Conservation (phyloP, 2,888 invertebrate genomes). For the Lymantria dispar region DNA sequence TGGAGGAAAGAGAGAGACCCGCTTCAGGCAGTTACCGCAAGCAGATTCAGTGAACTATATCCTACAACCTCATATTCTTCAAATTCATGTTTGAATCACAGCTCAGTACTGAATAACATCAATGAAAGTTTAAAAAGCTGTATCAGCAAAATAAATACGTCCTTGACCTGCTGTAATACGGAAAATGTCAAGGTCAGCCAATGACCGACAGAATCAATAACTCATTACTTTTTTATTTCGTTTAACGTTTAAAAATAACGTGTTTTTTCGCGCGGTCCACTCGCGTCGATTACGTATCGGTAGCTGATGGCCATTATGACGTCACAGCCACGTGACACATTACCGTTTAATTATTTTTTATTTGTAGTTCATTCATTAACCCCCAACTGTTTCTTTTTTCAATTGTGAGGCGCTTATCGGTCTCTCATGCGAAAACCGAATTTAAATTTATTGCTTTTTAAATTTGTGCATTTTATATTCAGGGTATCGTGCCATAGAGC, state of each 20-base stretch:
- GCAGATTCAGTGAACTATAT: too few species aligned
- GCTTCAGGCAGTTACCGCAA: too few species aligned
- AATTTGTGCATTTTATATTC: not conserved
- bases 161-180: slow-evolving; percentile 55
- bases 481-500: too few species aligned
- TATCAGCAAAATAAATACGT: slow-evolving; percentile 46
- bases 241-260: slow-evolving; percentile 64
- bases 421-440: not conserved
- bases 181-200: slow-evolving; percentile 43
- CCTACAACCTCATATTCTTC: too few species aligned
- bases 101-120: not conserved
- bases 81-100: not conserved
- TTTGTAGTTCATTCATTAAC: slow-evolving; percentile 16
- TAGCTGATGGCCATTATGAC: slow-evolving; percentile 47
- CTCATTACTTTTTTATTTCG: slow-evolving; percentile 69
- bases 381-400: slow-evolving; percentile 18
- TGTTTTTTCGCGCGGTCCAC: slow-evolving; percentile 51
- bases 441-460: not conserved
- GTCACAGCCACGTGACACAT: slow-evolving; percentile 30
- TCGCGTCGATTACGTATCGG: slow-evolving; percentile 47
- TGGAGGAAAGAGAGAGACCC: too few species aligned
- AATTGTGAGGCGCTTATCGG: not conserved
- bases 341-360: slow-evolving; percentile 29
- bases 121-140: slow-evolving; percentile 24
- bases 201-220: slow-evolving; percentile 58